Evolutionary conservation across 1,140 invertebrate species (phyloP).

Genomic region (Cyclargus thomasi): DNA sequence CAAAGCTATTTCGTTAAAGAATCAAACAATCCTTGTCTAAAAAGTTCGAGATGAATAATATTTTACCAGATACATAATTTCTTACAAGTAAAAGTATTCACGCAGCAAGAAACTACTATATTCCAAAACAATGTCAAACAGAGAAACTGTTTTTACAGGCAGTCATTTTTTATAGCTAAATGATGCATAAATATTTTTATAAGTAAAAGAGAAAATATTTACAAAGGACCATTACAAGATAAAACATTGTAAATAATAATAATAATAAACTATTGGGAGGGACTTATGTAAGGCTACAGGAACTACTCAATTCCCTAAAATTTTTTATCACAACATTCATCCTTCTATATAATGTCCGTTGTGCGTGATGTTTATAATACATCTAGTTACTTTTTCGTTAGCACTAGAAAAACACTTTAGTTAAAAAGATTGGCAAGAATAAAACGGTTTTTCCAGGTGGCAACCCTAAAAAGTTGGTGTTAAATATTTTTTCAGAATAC

Average conservation of each 20-base stretch:
- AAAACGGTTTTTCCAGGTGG: background rate
- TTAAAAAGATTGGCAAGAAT: background rate
- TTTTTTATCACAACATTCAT: background rate
- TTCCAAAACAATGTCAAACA: no score
- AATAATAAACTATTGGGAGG: background rate
- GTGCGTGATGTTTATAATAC: background rate
- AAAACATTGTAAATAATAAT: background rate
- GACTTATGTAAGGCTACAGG: background rate
- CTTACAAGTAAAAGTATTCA: no score
- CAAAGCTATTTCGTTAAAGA: no score
- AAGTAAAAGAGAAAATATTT: background rate
- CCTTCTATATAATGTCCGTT: background rate
- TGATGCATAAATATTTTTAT: no score
- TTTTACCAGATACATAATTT: no score
- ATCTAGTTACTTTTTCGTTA: no score
- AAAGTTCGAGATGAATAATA: no score
- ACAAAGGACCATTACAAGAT: background rate
- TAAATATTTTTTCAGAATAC: background rate
- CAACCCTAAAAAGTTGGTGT: background rate
- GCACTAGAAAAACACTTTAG: no score
- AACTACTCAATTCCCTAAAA: conserved; percentile 2
- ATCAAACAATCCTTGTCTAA: no score
- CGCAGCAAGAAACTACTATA: no score
- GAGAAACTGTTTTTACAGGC: no score
- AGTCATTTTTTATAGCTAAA: no score